Conservation (phyloP, 2,888 invertebrate species). For the Apodemia duryi region DNA sequence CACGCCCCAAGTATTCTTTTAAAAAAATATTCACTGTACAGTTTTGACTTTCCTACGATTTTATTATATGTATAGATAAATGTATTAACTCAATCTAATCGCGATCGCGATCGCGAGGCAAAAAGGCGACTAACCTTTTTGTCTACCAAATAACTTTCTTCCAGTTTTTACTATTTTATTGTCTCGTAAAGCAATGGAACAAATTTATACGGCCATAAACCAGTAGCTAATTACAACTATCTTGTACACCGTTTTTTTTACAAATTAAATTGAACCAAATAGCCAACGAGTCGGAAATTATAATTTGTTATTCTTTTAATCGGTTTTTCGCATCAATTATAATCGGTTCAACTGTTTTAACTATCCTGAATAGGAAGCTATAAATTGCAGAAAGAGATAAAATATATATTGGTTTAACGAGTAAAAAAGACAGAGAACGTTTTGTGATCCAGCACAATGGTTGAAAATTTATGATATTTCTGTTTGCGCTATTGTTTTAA, state of each 20-base stretch:
- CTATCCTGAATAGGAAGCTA: slow-evolving; percentile 22
- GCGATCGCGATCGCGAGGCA: too few species aligned
- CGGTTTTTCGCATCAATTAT: slow-evolving; percentile 9
- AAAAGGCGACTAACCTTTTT: too few species aligned
- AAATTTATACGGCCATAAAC: slow-evolving; percentile 11
- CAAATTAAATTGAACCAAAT: slow-evolving; percentile 4
- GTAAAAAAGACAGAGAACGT: slow-evolving; percentile 22
- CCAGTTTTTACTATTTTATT: too few species aligned
- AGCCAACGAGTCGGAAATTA: slow-evolving; percentile 4
- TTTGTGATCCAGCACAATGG: slow-evolving; percentile 30
- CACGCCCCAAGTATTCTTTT: too few species aligned
- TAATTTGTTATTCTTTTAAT: slow-evolving; percentile 12
- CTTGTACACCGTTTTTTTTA: slow-evolving; percentile 5
- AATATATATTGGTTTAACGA: background rate
- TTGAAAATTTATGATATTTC: slow-evolving; percentile 29
- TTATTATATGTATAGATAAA: too few species aligned
- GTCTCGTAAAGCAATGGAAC: background rate
- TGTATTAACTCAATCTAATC: too few species aligned
- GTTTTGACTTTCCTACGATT: too few species aligned
- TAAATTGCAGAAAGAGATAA: slow-evolving; percentile 24
- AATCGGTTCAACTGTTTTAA: slow-evolving; percentile 14
- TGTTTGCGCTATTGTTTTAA: slow-evolving; percentile 28
- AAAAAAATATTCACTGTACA: too few species aligned
- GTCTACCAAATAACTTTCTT: too few species aligned
- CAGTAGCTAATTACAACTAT: slow-evolving; percentile 5